Evolutionary conservation across 1,140 invertebrate genomes (phyloP).

Genomic region (Drosophila bocki): DNA sequence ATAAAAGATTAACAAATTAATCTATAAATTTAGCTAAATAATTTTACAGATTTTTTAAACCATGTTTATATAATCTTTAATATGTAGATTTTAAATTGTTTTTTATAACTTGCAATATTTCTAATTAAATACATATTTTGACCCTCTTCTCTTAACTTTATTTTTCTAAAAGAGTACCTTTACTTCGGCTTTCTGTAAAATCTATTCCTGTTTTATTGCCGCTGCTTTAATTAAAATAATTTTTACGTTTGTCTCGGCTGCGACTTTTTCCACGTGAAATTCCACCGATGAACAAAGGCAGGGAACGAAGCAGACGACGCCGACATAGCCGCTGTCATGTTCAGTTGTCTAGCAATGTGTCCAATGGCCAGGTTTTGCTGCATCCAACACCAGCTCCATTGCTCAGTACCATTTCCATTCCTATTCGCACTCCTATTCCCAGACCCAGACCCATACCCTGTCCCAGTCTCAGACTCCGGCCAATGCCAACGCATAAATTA

Average conservation of each 20-base stretch:
- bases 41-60: neutral
- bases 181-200: neutral
- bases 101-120: neutral
- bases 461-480: conserved; percentile 44
- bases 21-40: too few species aligned
- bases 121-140: neutral
- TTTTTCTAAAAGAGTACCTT: neutral
- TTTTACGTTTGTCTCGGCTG: conserved; percentile 59
- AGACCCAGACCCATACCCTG: conserved; percentile 34
- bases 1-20: neutral
- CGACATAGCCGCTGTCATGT: conserved; percentile 76
- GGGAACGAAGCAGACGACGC: conserved; percentile 46
- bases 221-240: conserved; percentile 79
- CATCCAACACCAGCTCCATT: conserved; percentile 26
- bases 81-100: neutral
- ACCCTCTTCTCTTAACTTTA: neutral
- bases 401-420: conserved; percentile 1
- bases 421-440: conserved; percentile 13
- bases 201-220: neutral
- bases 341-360: conserved; percentile 75
- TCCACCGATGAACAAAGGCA: conserved; percentile 41
- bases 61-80: neutral
- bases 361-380: conserved; percentile 44
- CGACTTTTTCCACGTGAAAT: conserved; percentile 78
- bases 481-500: conserved; percentile 77